Percentiles rank a stretch among this genome's conserved stretches.
phyloP scores from a whole-genome alignment of 2,888 invertebrate genomes.

The Nomada flava region DNA sequence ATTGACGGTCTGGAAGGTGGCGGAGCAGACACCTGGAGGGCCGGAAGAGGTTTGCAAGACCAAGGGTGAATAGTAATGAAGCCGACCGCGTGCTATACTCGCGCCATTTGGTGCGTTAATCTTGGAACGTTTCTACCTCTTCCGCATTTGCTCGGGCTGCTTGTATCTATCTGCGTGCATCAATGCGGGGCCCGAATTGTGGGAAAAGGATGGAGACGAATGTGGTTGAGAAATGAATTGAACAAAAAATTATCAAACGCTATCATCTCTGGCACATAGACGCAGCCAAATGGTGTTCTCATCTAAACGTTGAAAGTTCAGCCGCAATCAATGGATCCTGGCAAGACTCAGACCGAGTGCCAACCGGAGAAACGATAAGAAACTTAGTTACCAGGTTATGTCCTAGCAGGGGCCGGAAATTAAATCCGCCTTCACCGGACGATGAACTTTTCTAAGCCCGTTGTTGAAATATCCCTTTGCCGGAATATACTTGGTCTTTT shows the following conservation, averaged over 20 bases:
- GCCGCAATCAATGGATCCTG: background rate
- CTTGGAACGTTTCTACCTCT: constrained; percentile 1
- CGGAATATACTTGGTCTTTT: constrained; percentile 2
- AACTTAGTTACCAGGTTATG: constrained; percentile 52
- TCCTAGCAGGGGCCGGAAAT: constrained; percentile 56
- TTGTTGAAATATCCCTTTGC: constrained; percentile 20
- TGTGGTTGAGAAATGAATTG: background rate
- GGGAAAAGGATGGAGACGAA: background rate
- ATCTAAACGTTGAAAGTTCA: constrained; percentile 15
- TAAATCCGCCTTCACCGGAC: constrained; percentile 61
- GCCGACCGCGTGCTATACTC: constrained; percentile 16
- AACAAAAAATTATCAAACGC: background rate
- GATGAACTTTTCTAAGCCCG: constrained; percentile 54
- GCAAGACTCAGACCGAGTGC: background rate
- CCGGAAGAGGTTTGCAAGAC: constrained; percentile 2
- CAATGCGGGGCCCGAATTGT: background rate
- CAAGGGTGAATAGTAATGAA: constrained; percentile 39
- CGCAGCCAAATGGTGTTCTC: background rate
- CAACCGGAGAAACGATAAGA: constrained; percentile 52
- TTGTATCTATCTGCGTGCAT: background rate
- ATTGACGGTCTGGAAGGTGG: background rate
- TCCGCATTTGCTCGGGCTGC: background rate
- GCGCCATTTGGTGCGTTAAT: constrained; percentile 28
- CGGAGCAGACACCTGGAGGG: constrained; percentile 1
- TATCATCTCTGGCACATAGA: background rate